Evolutionary conservation across 2,113 vertebrate genomes (phyloP).

Genomic region (Salvelinus namaycush): DNA sequence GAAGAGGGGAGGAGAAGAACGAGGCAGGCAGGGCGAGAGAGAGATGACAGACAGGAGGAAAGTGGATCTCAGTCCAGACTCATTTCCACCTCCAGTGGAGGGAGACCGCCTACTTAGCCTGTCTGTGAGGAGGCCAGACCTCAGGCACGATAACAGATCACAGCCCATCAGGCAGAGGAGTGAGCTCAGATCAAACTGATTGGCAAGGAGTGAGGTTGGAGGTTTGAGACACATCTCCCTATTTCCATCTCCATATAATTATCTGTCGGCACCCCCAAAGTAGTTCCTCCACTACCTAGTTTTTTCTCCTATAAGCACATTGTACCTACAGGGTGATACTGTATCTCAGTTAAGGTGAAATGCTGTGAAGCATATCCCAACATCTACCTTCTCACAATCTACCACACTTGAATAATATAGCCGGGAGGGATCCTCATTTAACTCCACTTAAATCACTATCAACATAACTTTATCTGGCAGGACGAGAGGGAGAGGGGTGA

Average conservation of each 20-base stretch:
- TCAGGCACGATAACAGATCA: slow-evolving; percentile 74
- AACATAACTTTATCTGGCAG: too few relatives aligned
- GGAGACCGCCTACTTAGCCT: slow-evolving; percentile 76
- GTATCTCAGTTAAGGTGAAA: too few relatives aligned
- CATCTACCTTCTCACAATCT: too few relatives aligned
- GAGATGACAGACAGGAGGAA: slow-evolving; percentile 48
- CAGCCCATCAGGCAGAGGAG: slow-evolving; percentile 56
- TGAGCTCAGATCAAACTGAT: slow-evolving; percentile 57
- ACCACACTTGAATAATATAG: too few relatives aligned
- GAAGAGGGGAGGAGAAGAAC: slow-evolving; percentile 30
- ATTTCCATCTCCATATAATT: slow-evolving; percentile 69
- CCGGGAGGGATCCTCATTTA: too few relatives aligned
- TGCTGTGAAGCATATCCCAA: too few relatives aligned
- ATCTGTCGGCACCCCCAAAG: slow-evolving; percentile 30
- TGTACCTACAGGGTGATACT: too few relatives aligned
- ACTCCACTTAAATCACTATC: too few relatives aligned
- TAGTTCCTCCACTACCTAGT: slow-evolving; percentile 11
- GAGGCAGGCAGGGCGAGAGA: slow-evolving; percentile 48
- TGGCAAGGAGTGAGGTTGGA: slow-evolving; percentile 43
- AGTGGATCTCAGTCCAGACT: slow-evolving; percentile 67
- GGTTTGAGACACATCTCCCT: slow-evolving; percentile 29
- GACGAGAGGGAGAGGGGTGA: not conserved
- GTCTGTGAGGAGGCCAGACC: slow-evolving; percentile 67
- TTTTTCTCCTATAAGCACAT: not conserved
- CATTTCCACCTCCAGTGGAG: slow-evolving; percentile 82